A percentile compares a stretch with the other conserved stretches of the same genome.
phyloP scores from a whole-genome alignment of 2,113 vertebrate genomes.

The Trichechus manatus region DNA sequence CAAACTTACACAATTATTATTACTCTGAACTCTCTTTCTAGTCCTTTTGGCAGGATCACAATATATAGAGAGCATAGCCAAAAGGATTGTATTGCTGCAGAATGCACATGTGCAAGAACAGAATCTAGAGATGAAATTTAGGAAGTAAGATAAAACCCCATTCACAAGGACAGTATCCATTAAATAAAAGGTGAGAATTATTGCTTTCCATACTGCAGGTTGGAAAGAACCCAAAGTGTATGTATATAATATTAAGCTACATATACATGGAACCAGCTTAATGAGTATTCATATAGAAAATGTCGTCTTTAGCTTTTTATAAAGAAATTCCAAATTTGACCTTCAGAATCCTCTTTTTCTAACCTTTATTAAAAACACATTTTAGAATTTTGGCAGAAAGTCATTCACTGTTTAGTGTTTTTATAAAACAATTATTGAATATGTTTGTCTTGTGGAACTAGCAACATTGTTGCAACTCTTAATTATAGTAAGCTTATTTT shows the following conservation, averaged over 20 bases:
- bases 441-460: constrained; percentile 30
- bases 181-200: constrained; percentile 46
- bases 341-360: constrained; percentile 53
- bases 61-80: not conserved
- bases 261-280: not conserved
- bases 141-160: constrained; percentile 31
- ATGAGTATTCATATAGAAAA: constrained; percentile 55
- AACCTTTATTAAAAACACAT: constrained; percentile 40
- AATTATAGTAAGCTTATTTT: constrained; percentile 53
- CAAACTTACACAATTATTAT: constrained; percentile 62
- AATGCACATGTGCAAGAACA: not conserved
- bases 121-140: constrained; percentile 34
- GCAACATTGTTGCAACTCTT: constrained; percentile 37
- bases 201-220: not conserved
- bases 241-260: constrained; percentile 34
- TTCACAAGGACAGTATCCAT: not conserved
- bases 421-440: constrained; percentile 58
- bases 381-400: constrained; percentile 41
- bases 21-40: not conserved
- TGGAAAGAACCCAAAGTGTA: not conserved
- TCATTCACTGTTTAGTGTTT: constrained; percentile 57
- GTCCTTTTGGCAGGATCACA: constrained; percentile 17
- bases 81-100: constrained; percentile 36
- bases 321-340: constrained; percentile 58
- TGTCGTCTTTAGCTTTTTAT: constrained; percentile 51